phyloP scores from a whole-genome alignment of 2,797 vertebrate genomes.

The Hoplostethus mediterraneus region DNA sequence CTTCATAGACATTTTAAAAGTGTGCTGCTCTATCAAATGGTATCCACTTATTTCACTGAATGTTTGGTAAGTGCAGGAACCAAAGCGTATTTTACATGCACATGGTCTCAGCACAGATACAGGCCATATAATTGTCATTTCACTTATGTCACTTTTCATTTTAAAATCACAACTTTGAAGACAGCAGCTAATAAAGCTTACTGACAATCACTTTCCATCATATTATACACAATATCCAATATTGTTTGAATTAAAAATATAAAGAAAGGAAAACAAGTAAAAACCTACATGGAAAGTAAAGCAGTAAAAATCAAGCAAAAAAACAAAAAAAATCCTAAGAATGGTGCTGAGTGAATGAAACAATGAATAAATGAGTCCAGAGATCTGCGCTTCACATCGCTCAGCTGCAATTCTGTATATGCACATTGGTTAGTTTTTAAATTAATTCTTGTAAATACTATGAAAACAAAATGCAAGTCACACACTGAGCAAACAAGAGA shows the following conservation, averaged over 20 bases:
- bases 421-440: slow-evolving; percentile 91
- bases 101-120: slow-evolving; percentile 90
- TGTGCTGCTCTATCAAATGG: slow-evolving; percentile 27
- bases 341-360: slow-evolving; percentile 68
- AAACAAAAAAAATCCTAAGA: slow-evolving; percentile 82
- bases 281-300: slow-evolving; percentile 90
- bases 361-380: slow-evolving; percentile 55
- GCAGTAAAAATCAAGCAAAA: slow-evolving; percentile 91
- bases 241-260: slow-evolving; percentile 88
- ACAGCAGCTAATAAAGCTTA: slow-evolving; percentile 92
- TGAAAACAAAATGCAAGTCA: slow-evolving; percentile 88
- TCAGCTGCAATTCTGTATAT: slow-evolving; percentile 74
- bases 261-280: slow-evolving; percentile 72
- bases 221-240: slow-evolving; percentile 89
- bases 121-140: slow-evolving; percentile 88
- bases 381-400: slow-evolving; percentile 60
- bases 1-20: slow-evolving; percentile 90
- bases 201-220: slow-evolving; percentile 83
- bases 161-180: slow-evolving; percentile 86
- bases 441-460: slow-evolving; percentile 95
- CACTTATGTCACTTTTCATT: slow-evolving; percentile 54
- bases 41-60: slow-evolving; percentile 39
- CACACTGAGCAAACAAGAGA: slow-evolving; percentile 88
- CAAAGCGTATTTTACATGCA: slow-evolving; percentile 91
- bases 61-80: slow-evolving; percentile 85